phyloP scores from a whole-genome alignment of 2,113 vertebrate species.

The Mastomys coucha region DNA sequence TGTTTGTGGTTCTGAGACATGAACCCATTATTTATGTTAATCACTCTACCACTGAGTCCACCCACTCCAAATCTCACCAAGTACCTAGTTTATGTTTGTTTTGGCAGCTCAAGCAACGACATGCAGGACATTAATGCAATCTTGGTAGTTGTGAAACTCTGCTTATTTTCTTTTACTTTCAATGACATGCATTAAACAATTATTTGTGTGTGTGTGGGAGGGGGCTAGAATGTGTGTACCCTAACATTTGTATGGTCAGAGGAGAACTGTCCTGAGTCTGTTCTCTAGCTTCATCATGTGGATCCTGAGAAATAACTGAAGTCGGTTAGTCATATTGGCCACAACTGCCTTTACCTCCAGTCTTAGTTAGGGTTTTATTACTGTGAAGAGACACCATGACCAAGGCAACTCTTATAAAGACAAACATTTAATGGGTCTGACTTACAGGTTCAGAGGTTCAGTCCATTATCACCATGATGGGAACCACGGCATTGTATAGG shows the following conservation, averaged over 20 bases:
- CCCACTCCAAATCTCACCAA: background rate
- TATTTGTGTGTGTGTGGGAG: background rate
- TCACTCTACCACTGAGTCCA: background rate
- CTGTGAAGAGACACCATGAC: no score
- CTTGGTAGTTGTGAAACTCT: slow-evolving; percentile 11
- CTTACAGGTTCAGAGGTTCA: no score
- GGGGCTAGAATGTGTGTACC: no score
- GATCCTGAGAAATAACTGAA: background rate
- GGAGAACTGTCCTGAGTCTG: background rate
- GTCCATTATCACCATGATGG: no score
- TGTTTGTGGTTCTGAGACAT: background rate
- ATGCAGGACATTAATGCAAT: background rate
- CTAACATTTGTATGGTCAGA: no score
- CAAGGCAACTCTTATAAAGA: no score
- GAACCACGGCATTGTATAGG: no score
- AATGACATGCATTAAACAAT: background rate
- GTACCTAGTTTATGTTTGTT: background rate
- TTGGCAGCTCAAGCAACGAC: background rate
- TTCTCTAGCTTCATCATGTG: background rate
- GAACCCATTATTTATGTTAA: background rate
- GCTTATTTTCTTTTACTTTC: background rate
- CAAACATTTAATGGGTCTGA: no score
- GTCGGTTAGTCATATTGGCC: no score
- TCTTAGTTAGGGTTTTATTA: no score
- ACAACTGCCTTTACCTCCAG: background rate